Percentiles rank a stretch among this genome's conserved stretches.
Conservation (phyloP, 1,140 invertebrate species). For the Drosophila orena region DNA sequence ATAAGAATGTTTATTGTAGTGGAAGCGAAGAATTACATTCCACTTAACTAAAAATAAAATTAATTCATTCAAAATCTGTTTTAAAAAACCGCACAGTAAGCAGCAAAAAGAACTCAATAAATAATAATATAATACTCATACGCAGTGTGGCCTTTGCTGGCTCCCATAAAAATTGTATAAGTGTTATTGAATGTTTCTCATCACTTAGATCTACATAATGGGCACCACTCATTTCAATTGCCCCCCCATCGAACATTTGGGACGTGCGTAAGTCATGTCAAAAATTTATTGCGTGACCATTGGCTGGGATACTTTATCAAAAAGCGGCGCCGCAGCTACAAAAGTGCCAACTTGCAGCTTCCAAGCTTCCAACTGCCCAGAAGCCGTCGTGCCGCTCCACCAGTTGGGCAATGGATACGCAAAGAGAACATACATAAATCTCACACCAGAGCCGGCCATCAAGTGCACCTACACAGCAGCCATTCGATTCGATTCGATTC, state of each 20-base stretch:
- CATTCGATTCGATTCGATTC: constrained; percentile 1
- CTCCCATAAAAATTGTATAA: constrained; percentile 9
- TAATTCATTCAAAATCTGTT: not conserved
- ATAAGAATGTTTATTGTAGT: not conserved
- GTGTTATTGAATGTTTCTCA: constrained; percentile 7
- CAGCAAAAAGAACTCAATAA: not conserved
- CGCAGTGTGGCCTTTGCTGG: constrained; percentile 16
- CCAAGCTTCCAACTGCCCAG: constrained; percentile 26
- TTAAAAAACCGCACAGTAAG: not conserved
- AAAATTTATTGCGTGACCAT: constrained; percentile 56
- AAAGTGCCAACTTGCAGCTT: constrained; percentile 19
- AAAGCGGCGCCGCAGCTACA: constrained; percentile 27
- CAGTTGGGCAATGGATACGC: constrained; percentile 50
- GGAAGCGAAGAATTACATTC: no score
- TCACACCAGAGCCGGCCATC: constrained; percentile 42
- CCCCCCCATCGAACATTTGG: constrained; percentile 21
- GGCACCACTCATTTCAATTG: constrained; percentile 22
- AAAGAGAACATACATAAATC: constrained; percentile 57
- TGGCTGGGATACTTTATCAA: constrained; percentile 54
- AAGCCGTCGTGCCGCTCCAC: constrained; percentile 24
- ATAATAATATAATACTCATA: not conserved
- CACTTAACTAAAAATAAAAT: no score
- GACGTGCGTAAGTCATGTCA: constrained; percentile 73
- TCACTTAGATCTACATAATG: constrained; percentile 24
- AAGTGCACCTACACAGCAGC: constrained; percentile 65